Conservation (phyloP, 2,113 vertebrate species). For the Panurus biarmicus region DNA sequence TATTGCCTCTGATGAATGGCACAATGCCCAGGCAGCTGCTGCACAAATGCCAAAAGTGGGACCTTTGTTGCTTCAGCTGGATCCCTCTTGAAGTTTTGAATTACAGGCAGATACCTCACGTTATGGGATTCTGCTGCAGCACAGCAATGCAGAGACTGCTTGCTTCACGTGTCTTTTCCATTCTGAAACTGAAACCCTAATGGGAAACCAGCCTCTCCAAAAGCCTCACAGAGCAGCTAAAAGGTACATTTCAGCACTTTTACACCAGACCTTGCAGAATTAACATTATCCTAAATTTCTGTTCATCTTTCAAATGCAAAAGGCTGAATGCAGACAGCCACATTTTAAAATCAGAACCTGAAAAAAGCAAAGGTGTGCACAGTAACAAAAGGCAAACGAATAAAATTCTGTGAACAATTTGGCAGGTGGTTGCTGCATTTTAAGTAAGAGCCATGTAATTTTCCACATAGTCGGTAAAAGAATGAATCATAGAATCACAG, state of each 20-base stretch:
- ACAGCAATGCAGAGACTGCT: background rate
- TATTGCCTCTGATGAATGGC: slow-evolving; percentile 36
- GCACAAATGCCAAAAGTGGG: slow-evolving; percentile 19
- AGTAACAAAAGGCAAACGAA: background rate
- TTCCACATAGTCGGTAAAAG: background rate
- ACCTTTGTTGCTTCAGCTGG: slow-evolving; percentile 33
- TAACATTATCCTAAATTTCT: background rate
- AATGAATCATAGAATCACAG: background rate
- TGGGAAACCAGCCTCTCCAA: slow-evolving; percentile 2
- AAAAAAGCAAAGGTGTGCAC: background rate
- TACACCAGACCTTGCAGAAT: background rate
- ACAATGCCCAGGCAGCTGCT: slow-evolving; percentile 54
- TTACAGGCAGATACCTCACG: slow-evolving; percentile 38
- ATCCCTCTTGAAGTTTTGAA: slow-evolving; percentile 11
- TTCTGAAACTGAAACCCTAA: slow-evolving; percentile 29
- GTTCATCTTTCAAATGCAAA: background rate
- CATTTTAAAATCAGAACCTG: background rate
- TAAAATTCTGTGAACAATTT: background rate
- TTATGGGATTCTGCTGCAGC: slow-evolving; percentile 25
- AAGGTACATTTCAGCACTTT: background rate
- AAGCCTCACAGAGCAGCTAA: background rate
- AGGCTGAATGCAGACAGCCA: background rate
- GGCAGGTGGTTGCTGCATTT: background rate
- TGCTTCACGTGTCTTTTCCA: slow-evolving; percentile 34
- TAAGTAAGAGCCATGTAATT: background rate